Base-by-base conservation (phyloP, 2,888 invertebrate genomes). In the Cheilosia impressa region DNA sequence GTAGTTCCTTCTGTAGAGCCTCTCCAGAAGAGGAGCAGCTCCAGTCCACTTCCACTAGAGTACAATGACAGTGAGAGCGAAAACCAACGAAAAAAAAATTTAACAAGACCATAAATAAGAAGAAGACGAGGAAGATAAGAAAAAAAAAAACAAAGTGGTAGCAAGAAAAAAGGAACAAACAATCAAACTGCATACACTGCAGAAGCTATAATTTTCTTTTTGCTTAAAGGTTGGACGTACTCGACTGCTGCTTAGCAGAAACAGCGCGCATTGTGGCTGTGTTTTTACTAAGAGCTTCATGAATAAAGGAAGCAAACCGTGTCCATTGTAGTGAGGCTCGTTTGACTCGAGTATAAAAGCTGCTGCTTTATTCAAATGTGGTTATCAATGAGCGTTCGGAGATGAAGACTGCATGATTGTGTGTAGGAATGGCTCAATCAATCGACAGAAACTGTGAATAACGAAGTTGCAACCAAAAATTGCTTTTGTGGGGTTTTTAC, bases 111-210 rank as follows among this genome's bases (percentile, higher is more conserved):
- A 55, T 17, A 31, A 57, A 17, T n/a, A 53, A 43, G 22, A 83
- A 63, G 68, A 68, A 79, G 71, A 87, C n/a, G n/a, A 58, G 50
- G 43, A 13, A 66, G 47, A 69, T 65, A 65, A 15, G 19, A 63
- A 57, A 69, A 75, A 66, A 45, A 52, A 71, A 88, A 88, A 45
- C 27, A 72, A 88, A 88, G 66, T 88, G 69, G 65, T 65, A 68
- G 69, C 50, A 71, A 31, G 62, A 68, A 60, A 87, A 38, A 38
- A 38, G 38, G 13, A 38, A 38, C 13, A 10, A 81, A 88, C 79
- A 82, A 87, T 57, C 55, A 85, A 87, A 88, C 77, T 84, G 80
- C 87, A 89, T 68, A 83, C 87, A 88, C 75, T 87, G 84, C 80
- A 88, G 38, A 84, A 65, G 79, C 34, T 66, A 73, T 65, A 24